Conservation (phyloP, 2,113 vertebrate genomes). For the Alouatta palliata region DNA sequence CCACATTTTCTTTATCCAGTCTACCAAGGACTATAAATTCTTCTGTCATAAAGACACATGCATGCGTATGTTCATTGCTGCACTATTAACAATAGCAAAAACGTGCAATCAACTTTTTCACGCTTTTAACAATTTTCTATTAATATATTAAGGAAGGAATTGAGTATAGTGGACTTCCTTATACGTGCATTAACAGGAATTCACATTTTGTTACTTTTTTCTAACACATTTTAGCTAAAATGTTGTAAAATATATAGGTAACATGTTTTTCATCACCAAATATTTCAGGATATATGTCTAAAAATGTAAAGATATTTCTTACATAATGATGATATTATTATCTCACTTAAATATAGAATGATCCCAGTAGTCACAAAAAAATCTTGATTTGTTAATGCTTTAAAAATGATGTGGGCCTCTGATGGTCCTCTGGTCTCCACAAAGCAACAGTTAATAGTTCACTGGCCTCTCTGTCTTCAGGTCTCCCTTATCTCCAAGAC, state of each 20-base stretch:
- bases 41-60: too few species aligned
- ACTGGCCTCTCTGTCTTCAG: not conserved
- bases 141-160: not conserved
- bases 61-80: too few species aligned
- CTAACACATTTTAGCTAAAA: not conserved
- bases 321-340: not conserved
- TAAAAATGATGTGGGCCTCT: not conserved
- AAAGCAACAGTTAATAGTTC: not conserved
- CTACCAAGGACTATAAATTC: too few species aligned
- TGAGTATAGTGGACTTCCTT: not conserved
- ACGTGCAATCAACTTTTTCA: not conserved
- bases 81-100: too few species aligned
- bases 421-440: not conserved
- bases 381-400: not conserved
- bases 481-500: not conserved
- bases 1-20: too few species aligned
- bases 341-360: not conserved
- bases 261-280: not conserved
- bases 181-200: not conserved
- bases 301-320: not conserved
- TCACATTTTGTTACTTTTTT: not conserved
- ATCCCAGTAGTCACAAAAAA: not conserved
- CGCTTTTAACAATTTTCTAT: not conserved
- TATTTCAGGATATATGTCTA: not conserved
- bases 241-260: not conserved